Evolutionary conservation across 2,888 invertebrate species (phyloP).

Genomic region (Parthenolecanium corni): DNA sequence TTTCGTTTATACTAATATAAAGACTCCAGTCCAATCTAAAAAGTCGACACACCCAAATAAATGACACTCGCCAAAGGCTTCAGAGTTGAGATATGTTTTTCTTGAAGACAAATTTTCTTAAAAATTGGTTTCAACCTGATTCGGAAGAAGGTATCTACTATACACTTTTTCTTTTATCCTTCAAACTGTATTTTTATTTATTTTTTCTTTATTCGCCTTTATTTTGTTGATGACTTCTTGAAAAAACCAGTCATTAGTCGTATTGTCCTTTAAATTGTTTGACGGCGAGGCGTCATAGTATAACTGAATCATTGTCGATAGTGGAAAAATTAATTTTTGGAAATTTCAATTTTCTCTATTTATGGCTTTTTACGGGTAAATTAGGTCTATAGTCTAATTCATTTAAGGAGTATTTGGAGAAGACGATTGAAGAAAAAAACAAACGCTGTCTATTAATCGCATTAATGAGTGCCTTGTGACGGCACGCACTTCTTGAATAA

Average conservation of each 20-base stretch:
- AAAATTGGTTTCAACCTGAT: slow-evolving; percentile 18
- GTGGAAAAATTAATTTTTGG: no score
- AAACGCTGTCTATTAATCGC: no score
- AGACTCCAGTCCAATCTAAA: slow-evolving; percentile 6
- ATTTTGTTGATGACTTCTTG: not conserved
- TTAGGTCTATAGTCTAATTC: no score
- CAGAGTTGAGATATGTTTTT: slow-evolving; percentile 18
- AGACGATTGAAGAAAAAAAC: no score
- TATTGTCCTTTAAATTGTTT: no score
- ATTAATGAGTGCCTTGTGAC: no score
- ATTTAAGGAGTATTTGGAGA: no score
- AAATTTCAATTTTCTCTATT: no score
- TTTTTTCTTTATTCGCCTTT: not conserved
- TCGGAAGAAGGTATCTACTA: slow-evolving; percentile 18
- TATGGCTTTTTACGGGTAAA: no score
- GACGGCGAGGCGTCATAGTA: no score
- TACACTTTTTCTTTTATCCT: not conserved
- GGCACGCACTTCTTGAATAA: no score
- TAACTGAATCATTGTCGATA: no score
- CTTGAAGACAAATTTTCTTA: slow-evolving; percentile 25
- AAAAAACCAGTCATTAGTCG: not conserved
- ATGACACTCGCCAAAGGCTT: not conserved
- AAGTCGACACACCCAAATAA: not conserved
- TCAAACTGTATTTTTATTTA: not conserved
- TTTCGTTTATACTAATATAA: not conserved